Evolutionary conservation across 92 coral and sea anemone species (phyloP), one percentile per base, ranked within the genome.

Genomic region (Galaxea fascicularis): DNA sequence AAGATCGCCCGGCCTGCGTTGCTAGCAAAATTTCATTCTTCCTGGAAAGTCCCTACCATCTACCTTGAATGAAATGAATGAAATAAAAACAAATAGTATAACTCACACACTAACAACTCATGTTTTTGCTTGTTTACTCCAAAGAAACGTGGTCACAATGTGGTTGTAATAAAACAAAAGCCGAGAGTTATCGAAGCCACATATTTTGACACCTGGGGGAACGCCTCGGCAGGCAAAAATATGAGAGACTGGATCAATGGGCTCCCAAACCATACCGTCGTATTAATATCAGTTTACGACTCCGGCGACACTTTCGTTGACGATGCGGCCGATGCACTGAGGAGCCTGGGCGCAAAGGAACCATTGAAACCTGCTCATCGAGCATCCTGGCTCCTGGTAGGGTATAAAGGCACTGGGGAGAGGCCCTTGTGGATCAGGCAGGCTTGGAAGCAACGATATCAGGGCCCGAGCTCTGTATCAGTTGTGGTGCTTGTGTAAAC

Each of bases 371-470:
- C 86, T 57, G 88, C 82, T 41, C 62, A 58, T 30, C 90, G 89
- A 16, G 95, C 85, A 29, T 87, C 91, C 21, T 93, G 91, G 89
- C 77, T 79, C 16, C 79, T 93, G 25, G 70, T 93, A 45, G 95
- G 95, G 11, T 90, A 71, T 69, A 93, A 90, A 49, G 95, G 93
- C 11, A 77, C 83, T 76, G 90, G 90, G 35, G 83, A 86, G 82
- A 92, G 77, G 69, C 95, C 95, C 22, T 77, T 82, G 15, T 92
- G 93, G 93, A 72, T 89, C 30, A 75, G 81, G 11, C 95, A 92
- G 82, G 92, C 56, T 2, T 64, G 30, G 45, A 54, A 67, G 15
- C 12, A 8, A 26, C 82, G 68, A 9, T 73, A 81, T 27, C 66
- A 65, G 39, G 95, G 95, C 1, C 92, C 95, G 16, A 85, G 79